Evolutionary conservation across 2,888 invertebrate genomes (phyloP).

Genomic region (Bombylius major): DNA sequence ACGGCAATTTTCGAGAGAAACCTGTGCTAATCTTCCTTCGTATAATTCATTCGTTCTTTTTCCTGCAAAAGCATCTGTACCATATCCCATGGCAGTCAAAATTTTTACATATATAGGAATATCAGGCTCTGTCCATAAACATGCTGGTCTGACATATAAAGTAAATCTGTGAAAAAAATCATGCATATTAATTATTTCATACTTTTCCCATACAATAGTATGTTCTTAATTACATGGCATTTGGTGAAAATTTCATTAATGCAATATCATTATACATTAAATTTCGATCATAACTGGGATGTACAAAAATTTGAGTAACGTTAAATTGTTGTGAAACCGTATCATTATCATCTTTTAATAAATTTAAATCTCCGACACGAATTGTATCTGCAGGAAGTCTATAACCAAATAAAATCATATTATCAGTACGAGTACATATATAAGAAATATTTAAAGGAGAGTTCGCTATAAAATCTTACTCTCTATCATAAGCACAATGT

Average conservation of each 20-base stretch:
- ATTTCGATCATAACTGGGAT: constrained; percentile 35
- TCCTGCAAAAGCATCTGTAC: constrained; percentile 38
- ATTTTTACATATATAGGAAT: constrained; percentile 26
- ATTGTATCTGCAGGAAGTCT: constrained; percentile 15
- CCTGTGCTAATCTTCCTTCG: constrained; percentile 26
- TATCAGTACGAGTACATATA: background rate
- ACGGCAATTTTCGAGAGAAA: constrained; percentile 28
- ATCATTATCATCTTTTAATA: constrained; percentile 9
- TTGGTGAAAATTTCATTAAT: constrained; percentile 24
- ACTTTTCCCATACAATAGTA: no score
- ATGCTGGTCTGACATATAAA: constrained; percentile 40
- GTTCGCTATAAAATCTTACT: constrained; percentile 5
- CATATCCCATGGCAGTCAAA: constrained; percentile 52
- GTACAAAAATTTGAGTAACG: constrained; percentile 26
- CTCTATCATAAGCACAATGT: constrained; percentile 6
- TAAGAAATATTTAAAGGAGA: no score
- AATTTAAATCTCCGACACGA: constrained; percentile 23
- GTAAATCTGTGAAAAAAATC: constrained; percentile 1
- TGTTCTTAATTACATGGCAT: background rate
- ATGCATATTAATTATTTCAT: no score
- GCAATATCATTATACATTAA: constrained; percentile 42
- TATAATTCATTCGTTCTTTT: constrained; percentile 28
- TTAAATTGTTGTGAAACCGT: constrained; percentile 25
- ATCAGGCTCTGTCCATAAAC: constrained; percentile 37
- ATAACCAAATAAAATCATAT: background rate